Evolutionary conservation across 2,113 vertebrate species (phyloP), one percentile per base, ranked within the genome.

Genomic region (Dolichotis patagonum): DNA sequence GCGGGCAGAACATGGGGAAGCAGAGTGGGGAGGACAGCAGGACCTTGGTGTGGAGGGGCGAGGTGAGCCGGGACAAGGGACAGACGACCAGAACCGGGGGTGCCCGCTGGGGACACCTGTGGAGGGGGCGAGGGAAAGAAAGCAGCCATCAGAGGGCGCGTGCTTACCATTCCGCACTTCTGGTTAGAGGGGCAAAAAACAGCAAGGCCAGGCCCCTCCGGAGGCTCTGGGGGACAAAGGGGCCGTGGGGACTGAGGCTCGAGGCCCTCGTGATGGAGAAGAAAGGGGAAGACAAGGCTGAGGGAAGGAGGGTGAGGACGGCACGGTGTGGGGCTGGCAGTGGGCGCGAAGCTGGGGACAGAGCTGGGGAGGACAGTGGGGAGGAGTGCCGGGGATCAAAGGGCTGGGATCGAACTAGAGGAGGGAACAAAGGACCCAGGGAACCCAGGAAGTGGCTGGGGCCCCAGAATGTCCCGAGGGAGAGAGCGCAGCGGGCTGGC

Each of bases 311-410:
- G 26, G 7, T 22, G 62, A 22, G 62, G 60, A 26, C 2, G 30
- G 9, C n/a, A 4, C 3, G 8, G 56, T 35, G 46, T 7, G 46
- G 32, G 28, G 26, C 9, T 22, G 65, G 65, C 65, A 43, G 28
- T 19, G 38, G 12, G 43, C 22, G 5, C 4, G 4, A 2, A 0
- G 7, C 49, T 80, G 78, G 58, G 46, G 30, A 56, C 2, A 52
- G 62, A 62, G 22, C 71, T 14, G 58, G 30, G 75, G 10, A 24
- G 58, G 9, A 35, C 1, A 54, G 60, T 35, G 10, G n/a, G 43
- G 38, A 78, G 43, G 24, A 22, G 4, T n/a, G 4, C 0, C 5
- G 6, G 22, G 5, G n/a, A 52, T 52, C 1, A 2, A 11, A 24
- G 22, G 10, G 10, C 6, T 28, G 26, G 17, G 32, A 38, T 62